These are phyloP conservation scores for Empis stercorea DNA, from an alignment of 2,888 invertebrate species.

Conservation along the genomic window DNA sequence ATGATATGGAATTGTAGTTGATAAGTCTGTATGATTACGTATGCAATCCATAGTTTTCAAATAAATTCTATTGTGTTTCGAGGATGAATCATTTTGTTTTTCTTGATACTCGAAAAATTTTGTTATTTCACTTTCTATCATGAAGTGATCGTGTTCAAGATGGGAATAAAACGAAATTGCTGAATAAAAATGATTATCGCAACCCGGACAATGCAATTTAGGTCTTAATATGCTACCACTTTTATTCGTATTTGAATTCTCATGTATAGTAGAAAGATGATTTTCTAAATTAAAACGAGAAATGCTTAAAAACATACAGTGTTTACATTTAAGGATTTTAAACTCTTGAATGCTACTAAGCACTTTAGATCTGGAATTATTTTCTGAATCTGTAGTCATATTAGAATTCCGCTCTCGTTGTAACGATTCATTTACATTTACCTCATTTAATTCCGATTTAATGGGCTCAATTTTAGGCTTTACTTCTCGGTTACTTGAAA, in stretches of 20 bases:
- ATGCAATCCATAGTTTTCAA: slow-evolving; percentile 33
- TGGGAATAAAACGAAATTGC: slow-evolving; percentile 50
- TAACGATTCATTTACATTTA: slow-evolving; percentile 13
- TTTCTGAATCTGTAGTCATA: slow-evolving; percentile 4
- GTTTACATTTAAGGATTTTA: slow-evolving; percentile 22
- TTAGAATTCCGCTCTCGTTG: slow-evolving; percentile 8
- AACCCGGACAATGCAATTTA: slow-evolving; percentile 52
- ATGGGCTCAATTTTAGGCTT: slow-evolving; percentile 22
- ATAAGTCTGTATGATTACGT: slow-evolving; percentile 21
- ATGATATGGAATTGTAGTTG: slow-evolving; percentile 8
- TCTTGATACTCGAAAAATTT: slow-evolving; percentile 35
- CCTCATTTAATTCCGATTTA: slow-evolving; percentile 26
- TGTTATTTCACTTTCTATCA: slow-evolving; percentile 46
- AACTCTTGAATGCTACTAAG: slow-evolving; percentile 1
- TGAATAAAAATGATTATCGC: slow-evolving; percentile 49
- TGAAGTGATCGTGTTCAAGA: slow-evolving; percentile 54
- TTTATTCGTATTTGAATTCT: slow-evolving; percentile 18
- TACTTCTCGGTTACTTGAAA: no score
- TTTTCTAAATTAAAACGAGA: slow-evolving; percentile 16
- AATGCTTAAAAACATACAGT: slow-evolving; percentile 28
- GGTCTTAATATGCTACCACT: slow-evolving; percentile 9
- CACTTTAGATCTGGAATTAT: slow-evolving; percentile 6
- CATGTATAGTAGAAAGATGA: slow-evolving; percentile 14
- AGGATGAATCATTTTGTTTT: background rate
- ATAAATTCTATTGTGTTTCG: slow-evolving; percentile 29